Percentiles rank a stretch among this genome's conserved stretches.
Conservation (phyloP, 2,888 invertebrate species). For the Nycteola revayana region DNA sequence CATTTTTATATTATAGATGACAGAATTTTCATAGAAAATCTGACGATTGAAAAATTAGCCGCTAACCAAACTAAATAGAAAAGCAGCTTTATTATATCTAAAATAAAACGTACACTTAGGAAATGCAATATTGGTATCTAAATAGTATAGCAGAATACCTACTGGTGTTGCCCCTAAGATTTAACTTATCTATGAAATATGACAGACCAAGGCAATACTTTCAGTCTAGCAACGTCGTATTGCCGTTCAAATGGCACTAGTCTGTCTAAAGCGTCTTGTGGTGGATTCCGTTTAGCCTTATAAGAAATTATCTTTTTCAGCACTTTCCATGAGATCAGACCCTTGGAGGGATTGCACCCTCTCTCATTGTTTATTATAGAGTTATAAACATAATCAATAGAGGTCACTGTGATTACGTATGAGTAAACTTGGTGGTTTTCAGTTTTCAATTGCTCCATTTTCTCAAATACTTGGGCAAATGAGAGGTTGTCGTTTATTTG, state of each 20-base stretch:
- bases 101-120: no score
- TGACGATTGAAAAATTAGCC: no score
- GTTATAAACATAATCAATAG: slow-evolving; percentile 67
- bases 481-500: slow-evolving; percentile 57
- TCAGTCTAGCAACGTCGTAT: slow-evolving; percentile 54
- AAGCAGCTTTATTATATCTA: no score
- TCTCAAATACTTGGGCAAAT: slow-evolving; percentile 51
- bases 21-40: no score
- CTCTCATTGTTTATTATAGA: slow-evolving; percentile 42
- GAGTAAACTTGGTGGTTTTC: slow-evolving; percentile 53
- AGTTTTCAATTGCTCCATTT: slow-evolving; percentile 53
- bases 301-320: slow-evolving; percentile 27
- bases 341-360: slow-evolving; percentile 28
- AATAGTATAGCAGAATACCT: no score
- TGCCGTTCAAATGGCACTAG: slow-evolving; percentile 46
- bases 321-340: slow-evolving; percentile 32
- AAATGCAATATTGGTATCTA: no score
- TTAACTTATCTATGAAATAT: slow-evolving; percentile 54
- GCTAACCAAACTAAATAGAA: no score
- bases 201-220: slow-evolving; percentile 67
- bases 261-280: slow-evolving; percentile 17
- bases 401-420: slow-evolving; percentile 57
- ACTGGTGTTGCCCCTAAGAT: no score
- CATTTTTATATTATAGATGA: no score
- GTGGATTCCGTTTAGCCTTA: slow-evolving; percentile 36